Evolutionary conservation across 2,797 vertebrate genomes (phyloP), one percentile per base, ranked within the genome.

Genomic region (Knipowitschia caucasica): DNA sequence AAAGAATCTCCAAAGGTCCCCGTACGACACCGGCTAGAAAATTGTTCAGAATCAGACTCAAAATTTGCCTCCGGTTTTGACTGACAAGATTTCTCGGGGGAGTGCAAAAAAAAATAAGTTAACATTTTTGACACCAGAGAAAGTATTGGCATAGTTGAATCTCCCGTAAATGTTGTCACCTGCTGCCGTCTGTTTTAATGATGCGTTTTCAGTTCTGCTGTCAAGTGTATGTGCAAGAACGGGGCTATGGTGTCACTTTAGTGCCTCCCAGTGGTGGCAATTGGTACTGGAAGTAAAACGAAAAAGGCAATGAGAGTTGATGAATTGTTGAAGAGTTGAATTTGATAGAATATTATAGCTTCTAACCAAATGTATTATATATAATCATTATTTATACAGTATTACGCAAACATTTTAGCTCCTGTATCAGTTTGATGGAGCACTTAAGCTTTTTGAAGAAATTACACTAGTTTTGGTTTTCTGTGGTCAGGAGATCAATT

Each of bases 201-300:
- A 51, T 11, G 43, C 23, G 52, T 12, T 40, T 50, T 12, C 36
- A 46, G 10, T 35, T 20, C 14, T 12, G 46, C 55, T 20, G 27
- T 56, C 23, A 9, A 26, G 8, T 21, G 14, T 50, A 23, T 2
- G 9, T 15, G 20, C 38, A 35, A 40, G 18, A 5, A 20, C 8
- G 17, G 26, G 2, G 8, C 3, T 65, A 8, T 11, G 7, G 49
- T 69, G 66, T 60, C 56, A 30, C 36, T 68, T 34, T 70, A 70
- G 35, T 82, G 78, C 82, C 87, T 50, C 73, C 60, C 66, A 35
- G 71, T 85, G 87, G 78, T 56, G 3, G 3, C 20, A 73, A n/a
- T 30, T 1, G 4, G 59, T 20, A 35, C 53, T 20, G 34, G 52
- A 67, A 2, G 9, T 49, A n/a, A 33, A 30, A 46, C 44, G 17